These are phyloP conservation scores for Gandaritis pyraliata DNA, from an alignment of 2,888 invertebrate genomes.

Conservation along the genomic window DNA sequence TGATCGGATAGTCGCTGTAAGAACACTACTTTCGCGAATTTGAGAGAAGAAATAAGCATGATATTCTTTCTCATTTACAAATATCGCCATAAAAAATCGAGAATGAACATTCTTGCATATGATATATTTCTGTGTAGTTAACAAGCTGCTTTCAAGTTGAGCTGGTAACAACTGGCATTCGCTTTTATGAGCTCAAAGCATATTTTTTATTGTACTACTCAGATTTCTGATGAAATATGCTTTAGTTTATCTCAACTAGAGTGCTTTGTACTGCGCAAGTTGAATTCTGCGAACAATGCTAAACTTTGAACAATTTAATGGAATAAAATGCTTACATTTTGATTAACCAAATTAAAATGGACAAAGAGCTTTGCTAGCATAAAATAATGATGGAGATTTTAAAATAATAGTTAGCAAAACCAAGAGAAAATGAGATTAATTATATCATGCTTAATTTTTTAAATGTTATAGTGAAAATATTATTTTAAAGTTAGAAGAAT, in stretches of 20 bases:
- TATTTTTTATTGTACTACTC: conserved; percentile 27
- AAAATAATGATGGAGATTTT: too few species aligned
- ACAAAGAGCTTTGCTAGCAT: too few species aligned
- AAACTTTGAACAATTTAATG: background rate
- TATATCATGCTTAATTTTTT: too few species aligned
- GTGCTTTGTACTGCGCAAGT: conserved; percentile 13
- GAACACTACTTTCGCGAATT: too few species aligned
- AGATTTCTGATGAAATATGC: conserved; percentile 24
- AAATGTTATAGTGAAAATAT: too few species aligned
- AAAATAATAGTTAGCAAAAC: too few species aligned
- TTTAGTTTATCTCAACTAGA: conserved; percentile 7
- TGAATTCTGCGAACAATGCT: conserved; percentile 2
- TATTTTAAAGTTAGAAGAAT: background rate
- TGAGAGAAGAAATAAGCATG: too few species aligned
- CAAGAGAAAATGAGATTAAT: too few species aligned
- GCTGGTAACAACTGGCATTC: conserved; percentile 14
- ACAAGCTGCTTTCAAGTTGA: conserved; percentile 1
- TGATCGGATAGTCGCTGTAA: too few species aligned
- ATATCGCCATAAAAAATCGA: too few species aligned
- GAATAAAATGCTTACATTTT: background rate
- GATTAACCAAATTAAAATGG: background rate
- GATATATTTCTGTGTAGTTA: background rate
- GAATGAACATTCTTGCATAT: too few species aligned
- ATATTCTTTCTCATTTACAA: too few species aligned
- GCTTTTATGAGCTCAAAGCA: conserved; percentile 25